Percentiles rank a stretch among this genome's conserved stretches.
Evolutionary conservation across 2,888 invertebrate genomes (phyloP).

Genomic region (Oscheius onirici): DNA sequence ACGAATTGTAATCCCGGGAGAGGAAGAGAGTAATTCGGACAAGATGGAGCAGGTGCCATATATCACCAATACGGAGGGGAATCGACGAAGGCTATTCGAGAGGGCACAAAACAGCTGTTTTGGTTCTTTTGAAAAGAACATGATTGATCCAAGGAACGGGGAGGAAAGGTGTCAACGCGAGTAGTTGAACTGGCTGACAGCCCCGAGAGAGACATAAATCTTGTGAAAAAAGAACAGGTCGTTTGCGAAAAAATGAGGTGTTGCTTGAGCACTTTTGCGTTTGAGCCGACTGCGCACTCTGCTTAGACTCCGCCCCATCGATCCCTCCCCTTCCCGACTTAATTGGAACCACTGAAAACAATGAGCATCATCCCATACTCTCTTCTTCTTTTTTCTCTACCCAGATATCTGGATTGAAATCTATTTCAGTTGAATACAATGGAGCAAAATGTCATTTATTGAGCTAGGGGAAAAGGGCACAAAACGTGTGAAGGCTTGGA

Average conservation of each 20-base stretch:
- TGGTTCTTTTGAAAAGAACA: not conserved
- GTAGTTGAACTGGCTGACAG: not conserved
- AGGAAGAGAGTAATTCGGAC: slow-evolving; percentile 19
- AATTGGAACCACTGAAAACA: slow-evolving; percentile 21
- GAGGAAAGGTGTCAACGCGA: not conserved
- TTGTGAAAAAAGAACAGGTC: not conserved
- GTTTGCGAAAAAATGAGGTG: slow-evolving; percentile 11
- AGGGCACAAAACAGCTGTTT: not conserved
- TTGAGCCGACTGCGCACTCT: slow-evolving; percentile 24
- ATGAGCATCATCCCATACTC: not conserved
- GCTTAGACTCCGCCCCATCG: slow-evolving; percentile 22
- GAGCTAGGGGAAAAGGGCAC: not conserved
- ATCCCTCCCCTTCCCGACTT: slow-evolving; percentile 27
- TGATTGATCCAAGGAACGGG: not conserved
- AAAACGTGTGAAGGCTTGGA: not conserved
- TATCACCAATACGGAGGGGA: slow-evolving; percentile 13
- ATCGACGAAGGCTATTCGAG: not conserved
- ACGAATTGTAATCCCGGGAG: not conserved
- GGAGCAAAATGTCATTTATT: not conserved
- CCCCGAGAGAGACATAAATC: not conserved
- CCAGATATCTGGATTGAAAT: too few species aligned
- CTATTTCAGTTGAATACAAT: not conserved
- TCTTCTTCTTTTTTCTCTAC: not conserved
- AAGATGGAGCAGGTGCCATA: slow-evolving; percentile 23
- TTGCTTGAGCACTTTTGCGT: slow-evolving; percentile 30